phyloP scores from a whole-genome alignment of 2,113 vertebrate genomes.

The Mesitornis unicolor region DNA sequence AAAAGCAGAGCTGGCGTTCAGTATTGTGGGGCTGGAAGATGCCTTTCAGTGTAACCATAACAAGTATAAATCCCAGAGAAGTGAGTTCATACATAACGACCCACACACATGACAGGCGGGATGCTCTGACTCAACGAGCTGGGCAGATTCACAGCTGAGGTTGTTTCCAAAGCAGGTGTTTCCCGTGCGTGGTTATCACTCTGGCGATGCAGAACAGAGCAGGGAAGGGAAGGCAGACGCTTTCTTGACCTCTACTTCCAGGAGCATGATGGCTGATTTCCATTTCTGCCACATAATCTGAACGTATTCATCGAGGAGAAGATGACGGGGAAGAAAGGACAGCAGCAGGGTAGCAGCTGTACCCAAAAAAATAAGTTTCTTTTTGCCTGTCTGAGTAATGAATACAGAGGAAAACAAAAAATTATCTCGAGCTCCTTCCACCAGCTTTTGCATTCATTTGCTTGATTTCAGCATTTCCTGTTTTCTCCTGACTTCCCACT shows the following conservation, averaged over 20 bases:
- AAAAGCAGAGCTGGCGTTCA: no score
- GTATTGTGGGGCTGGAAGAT: no score
- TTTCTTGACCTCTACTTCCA: conserved; percentile 27
- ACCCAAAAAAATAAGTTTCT: not conserved
- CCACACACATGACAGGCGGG: no score
- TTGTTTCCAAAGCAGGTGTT: conserved; percentile 14
- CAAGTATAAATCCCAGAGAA: no score
- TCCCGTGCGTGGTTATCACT: not conserved
- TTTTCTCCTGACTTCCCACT: not conserved
- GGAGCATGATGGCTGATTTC: not conserved
- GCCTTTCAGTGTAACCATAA: no score
- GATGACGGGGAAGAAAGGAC: not conserved
- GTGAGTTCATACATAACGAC: no score
- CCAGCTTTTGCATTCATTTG: not conserved
- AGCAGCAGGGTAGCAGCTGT: not conserved
- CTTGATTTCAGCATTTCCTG: not conserved
- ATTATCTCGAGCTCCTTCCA: not conserved
- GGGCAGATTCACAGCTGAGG: not conserved
- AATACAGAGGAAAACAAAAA: not conserved
- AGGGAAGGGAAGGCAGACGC: conserved; percentile 26
- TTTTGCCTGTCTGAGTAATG: not conserved
- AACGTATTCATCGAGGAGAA: not conserved
- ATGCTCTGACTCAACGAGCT: not conserved
- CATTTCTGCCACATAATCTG: conserved; percentile 23
- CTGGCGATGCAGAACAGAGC: not conserved